Percentiles rank a stretch among this genome's conserved stretches.
These are phyloP conservation scores for Cottus gobio DNA, from an alignment of 2,113 vertebrate genomes.

Conservation along the genomic window DNA sequence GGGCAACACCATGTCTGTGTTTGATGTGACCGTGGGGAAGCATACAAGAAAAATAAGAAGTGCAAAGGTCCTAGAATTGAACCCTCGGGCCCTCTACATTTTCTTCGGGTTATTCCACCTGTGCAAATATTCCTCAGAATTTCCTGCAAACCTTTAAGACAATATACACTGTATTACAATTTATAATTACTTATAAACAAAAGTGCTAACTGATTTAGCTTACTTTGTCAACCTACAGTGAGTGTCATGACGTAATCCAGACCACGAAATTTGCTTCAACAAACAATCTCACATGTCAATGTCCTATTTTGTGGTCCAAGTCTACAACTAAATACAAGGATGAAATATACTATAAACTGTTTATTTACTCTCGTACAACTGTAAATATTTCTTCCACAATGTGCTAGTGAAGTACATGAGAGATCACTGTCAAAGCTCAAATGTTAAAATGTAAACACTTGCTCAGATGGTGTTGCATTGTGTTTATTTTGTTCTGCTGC, in stretches of 20 bases:
- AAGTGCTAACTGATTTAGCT: not conserved
- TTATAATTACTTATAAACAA: not conserved
- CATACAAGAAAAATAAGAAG: not conserved
- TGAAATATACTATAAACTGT: not conserved
- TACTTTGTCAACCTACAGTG: not conserved
- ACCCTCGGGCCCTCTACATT: not conserved
- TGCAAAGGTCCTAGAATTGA: not conserved
- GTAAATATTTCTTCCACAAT: not conserved
- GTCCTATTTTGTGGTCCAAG: not conserved
- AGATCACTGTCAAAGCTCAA: not conserved
- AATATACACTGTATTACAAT: not conserved
- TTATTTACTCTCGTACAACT: not conserved
- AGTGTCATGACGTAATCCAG: not conserved
- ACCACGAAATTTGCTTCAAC: not conserved
- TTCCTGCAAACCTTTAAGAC: too few relatives aligned
- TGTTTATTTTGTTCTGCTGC: constrained; percentile 34
- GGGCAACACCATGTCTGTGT: not conserved
- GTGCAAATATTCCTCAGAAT: not conserved
- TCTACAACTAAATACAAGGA: not conserved
- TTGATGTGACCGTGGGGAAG: not conserved
- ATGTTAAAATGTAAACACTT: not conserved
- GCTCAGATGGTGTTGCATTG: constrained; percentile 22
- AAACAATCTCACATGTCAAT: not conserved
- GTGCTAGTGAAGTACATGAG: not conserved
- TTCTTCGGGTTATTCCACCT: not conserved